These are phyloP conservation scores for Eriosoma lanigerum DNA, from an alignment of 1,140 invertebrate species.

Conservation along the genomic window DNA sequence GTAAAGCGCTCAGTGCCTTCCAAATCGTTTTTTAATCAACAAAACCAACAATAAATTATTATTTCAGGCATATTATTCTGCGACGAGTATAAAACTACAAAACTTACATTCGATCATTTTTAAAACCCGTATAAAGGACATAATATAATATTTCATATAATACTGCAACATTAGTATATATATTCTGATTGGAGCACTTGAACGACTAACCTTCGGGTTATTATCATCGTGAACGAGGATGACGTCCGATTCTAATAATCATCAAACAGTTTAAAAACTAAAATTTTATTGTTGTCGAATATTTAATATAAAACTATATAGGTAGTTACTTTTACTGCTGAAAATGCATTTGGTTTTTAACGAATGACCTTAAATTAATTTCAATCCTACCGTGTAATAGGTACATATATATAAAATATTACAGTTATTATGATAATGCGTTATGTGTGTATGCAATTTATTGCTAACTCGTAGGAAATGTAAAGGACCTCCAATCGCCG, in stretches of 20 bases:
- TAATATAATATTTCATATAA: no score
- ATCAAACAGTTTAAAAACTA: not conserved
- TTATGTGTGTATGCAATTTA: not conserved
- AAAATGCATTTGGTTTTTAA: not conserved
- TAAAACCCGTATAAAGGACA: no score
- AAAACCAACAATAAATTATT: no score
- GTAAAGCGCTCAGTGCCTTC: no score
- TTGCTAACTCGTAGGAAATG: slow-evolving; percentile 28
- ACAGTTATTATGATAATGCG: slow-evolving; percentile 22
- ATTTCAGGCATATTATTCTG: no score
- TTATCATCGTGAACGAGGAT: not conserved
- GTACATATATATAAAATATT: not conserved
- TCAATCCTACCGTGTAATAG: not conserved
- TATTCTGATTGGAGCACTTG: no score
- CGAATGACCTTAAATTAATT: slow-evolving; percentile 30
- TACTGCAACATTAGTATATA: no score
- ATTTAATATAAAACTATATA: not conserved
- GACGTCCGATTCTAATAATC: slow-evolving; percentile 4
- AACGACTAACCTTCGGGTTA: not conserved
- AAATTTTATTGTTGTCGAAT: not conserved
- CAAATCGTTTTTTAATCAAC: no score
- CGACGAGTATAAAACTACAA: no score
- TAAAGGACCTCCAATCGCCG: slow-evolving; percentile 43
- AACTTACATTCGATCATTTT: no score
- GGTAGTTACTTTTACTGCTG: slow-evolving; percentile 20